Base-by-base conservation (phyloP, 2,113 vertebrate genomes). In the Chaetodon trifascialis region DNA sequence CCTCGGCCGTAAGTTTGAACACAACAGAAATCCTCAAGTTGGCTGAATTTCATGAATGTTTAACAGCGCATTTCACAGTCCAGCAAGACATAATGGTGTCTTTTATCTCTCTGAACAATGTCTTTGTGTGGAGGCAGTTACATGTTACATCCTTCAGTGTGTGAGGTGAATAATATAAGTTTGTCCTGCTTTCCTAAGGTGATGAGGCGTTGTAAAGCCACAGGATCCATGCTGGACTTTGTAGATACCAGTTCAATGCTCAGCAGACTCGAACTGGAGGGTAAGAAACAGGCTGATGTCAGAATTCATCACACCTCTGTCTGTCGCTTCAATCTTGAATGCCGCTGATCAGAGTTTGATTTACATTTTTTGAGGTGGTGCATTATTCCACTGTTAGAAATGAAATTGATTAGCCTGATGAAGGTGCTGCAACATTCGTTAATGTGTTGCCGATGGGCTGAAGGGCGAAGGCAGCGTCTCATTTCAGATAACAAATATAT, bases 211-310 rank as follows among this genome's bases (percentile, higher is more conserved):
- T 92, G 95, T 79, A 90, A 86, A 63, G 8, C 89, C 3, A 94
- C 93, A 0, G 96, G 95, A 16, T 84, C 91, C 25, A 97, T 98
- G 96, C 82, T 99, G 93, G 97, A 99, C 81, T 12, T 91, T 0
- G 96, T 99, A 1, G 97, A 99, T 63, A 93, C 89, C 85, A 91
- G 92, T 59, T 99, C 98, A 0, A 88, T 99, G 95, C 96, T 99
- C 9, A 97, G 93, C 92, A 95, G 98, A 64, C 95, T 99, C 81
- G 95, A 96, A 76, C 94, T 99, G 96, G 98, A 99, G 93, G 98
- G 98, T 99, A 91, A 93, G 88, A n/a, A 42, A 17, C 19, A 9
- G 0, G 25, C 4, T 21, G 25, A 52, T 6, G 1, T 36, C 9
- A 36, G 1, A 21, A 23, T 44, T 65, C n/a, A 36, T n/a, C n/a